A percentile compares a stretch with the other conserved stretches of the same genome.
These are phyloP conservation scores for Steinernema carpocapsae DNA, from an alignment of 2,888 invertebrate genomes.

Conservation along the genomic window DNA sequence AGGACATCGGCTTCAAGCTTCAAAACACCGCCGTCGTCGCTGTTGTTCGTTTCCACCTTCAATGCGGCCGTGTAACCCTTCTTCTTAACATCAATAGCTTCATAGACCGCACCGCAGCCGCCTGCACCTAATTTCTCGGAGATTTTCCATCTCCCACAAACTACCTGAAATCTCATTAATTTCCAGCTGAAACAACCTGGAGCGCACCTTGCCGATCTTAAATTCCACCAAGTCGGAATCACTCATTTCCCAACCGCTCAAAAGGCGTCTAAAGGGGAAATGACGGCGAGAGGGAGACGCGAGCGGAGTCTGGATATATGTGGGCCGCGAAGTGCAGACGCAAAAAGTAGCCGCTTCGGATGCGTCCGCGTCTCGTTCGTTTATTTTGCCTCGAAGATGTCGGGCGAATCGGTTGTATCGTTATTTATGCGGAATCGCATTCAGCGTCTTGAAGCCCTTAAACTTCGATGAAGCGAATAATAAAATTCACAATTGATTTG, in stretches of 20 bases:
- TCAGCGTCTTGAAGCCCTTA: background rate
- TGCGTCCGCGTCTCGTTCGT: too few relatives aligned
- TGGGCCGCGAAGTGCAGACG: too few relatives aligned
- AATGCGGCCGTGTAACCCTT: conserved; percentile 32
- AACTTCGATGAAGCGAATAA: background rate
- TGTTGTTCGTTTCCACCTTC: conserved; percentile 28
- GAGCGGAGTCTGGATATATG: background rate
- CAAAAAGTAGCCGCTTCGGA: too few relatives aligned
- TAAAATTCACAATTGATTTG: background rate
- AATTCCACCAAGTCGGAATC: conserved; percentile 32
- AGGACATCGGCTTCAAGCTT: conserved; percentile 51
- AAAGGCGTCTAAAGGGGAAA: background rate
- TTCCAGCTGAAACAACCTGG: too few relatives aligned
- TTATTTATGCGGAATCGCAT: too few relatives aligned
- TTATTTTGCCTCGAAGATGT: too few relatives aligned
- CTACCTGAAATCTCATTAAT: conserved; percentile 29
- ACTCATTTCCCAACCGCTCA: conserved; percentile 16
- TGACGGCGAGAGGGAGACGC: background rate
- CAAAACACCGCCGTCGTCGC: conserved; percentile 48
- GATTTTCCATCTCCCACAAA: conserved; percentile 40
- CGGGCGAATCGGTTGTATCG: too few relatives aligned
- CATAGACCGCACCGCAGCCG: conserved; percentile 42
- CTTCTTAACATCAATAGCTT: conserved; percentile 36
- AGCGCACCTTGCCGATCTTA: conserved; percentile 36
- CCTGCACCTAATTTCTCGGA: conserved; percentile 40